A percentile compares a stretch with the other conserved stretches of the same genome.
Evolutionary conservation across 2,797 vertebrate species (phyloP).

Genomic region (Manis crassicaudata): DNA sequence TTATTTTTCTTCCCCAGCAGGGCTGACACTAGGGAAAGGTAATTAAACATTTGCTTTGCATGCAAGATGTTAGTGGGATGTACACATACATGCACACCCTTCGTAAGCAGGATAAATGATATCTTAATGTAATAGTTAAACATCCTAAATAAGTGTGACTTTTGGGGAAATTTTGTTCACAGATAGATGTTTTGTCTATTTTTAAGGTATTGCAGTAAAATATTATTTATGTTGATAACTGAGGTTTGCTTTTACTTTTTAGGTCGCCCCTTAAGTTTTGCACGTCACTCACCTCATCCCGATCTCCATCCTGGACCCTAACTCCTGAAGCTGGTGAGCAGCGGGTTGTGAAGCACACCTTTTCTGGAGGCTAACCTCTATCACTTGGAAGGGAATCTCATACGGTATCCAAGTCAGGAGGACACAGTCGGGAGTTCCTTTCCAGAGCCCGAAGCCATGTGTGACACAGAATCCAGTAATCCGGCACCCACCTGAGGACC

Average conservation of each 20-base stretch:
- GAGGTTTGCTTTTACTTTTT: not conserved
- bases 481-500: not conserved
- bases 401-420: not conserved
- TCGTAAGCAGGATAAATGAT: too few species aligned
- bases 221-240: too few species aligned
- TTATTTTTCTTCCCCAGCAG: not conserved
- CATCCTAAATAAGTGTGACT: not conserved
- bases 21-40: not conserved
- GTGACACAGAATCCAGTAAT: rapidly evolving
- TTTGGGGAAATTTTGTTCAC: not conserved
- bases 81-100: not conserved
- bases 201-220: not conserved
- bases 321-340: too few species aligned
- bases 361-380: rapidly evolving
- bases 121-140: not conserved
- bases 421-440: rapidly evolving
- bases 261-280: not conserved
- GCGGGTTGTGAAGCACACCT: rapidly evolving
- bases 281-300: rapidly evolving
- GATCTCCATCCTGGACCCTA: rapidly evolving
- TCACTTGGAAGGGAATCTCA: not conserved
- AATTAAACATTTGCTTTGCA: not conserved
- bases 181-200: not conserved
- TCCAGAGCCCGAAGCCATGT: rapidly evolving
- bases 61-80: not conserved